These are phyloP conservation scores for Tretioscincus oriximinensis DNA, from an alignment of 2,113 vertebrate genomes.

Conservation along the genomic window DNA sequence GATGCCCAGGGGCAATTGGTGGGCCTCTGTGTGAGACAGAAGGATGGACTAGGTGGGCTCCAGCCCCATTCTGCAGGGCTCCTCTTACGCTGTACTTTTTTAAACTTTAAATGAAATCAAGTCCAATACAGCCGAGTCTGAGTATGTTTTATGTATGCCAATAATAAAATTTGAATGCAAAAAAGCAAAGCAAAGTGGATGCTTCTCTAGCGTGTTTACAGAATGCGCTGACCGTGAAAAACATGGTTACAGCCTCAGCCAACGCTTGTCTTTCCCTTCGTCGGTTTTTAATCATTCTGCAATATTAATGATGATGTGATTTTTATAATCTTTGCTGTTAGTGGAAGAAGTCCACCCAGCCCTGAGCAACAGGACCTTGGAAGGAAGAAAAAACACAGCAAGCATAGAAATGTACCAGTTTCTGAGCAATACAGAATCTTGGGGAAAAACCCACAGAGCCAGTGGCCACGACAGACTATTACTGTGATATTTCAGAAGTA, in stretches of 20 bases:
- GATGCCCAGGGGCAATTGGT: no score
- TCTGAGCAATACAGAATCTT: no score
- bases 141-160: no score
- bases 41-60: no score
- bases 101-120: no score
- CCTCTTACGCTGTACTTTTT: no score
- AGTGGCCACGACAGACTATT: conserved; percentile 42
- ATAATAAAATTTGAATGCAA: no score
- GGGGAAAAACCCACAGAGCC: conserved; percentile 7
- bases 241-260: background rate
- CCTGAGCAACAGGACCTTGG: conserved; percentile 13
- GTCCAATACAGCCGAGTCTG: no score
- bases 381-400: conserved; percentile 18
- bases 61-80: no score
- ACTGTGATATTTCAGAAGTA: conserved; percentile 41
- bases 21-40: no score
- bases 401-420: no score
- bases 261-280: conserved; percentile 8
- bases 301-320: conserved; percentile 42
- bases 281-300: conserved; percentile 39
- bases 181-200: background rate
- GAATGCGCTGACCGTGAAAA: conserved; percentile 30
- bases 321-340: conserved; percentile 47
- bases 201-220: background rate
- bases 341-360: conserved; percentile 37